These are phyloP conservation scores for Stegastes partitus DNA, from an alignment of 2,113 vertebrate genomes.

Conservation along the genomic window DNA sequence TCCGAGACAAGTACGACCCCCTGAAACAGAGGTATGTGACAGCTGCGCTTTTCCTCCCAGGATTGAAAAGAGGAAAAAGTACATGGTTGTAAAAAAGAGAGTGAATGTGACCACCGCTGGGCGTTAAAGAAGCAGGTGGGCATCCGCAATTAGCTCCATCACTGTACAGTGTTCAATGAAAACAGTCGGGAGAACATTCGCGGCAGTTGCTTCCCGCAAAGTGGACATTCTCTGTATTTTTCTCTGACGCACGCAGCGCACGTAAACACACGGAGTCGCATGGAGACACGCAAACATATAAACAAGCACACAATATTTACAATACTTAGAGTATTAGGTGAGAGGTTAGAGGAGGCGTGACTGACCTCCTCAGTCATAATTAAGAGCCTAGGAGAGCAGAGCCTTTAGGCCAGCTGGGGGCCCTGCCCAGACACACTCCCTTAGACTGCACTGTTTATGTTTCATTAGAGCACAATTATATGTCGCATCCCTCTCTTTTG, in stretches of 20 bases:
- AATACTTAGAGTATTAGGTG: slow-evolving; percentile 73
- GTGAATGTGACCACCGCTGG: slow-evolving; percentile 33
- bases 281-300: slow-evolving; percentile 46
- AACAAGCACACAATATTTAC: slow-evolving; percentile 69
- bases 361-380: slow-evolving; percentile 79
- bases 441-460: slow-evolving; percentile 80
- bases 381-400: slow-evolving; percentile 79
- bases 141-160: slow-evolving; percentile 24
- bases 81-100: slow-evolving; percentile 45
- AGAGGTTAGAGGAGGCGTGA: slow-evolving; percentile 69
- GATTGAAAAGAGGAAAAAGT: slow-evolving; percentile 30
- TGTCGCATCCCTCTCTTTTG: slow-evolving; percentile 65
- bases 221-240: slow-evolving; percentile 56
- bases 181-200: slow-evolving; percentile 18
- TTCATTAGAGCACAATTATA: slow-evolving; percentile 82
- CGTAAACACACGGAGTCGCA: slow-evolving; percentile 48
- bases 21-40: slow-evolving; percentile 40
- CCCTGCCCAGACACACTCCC: slow-evolving; percentile 78
- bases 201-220: slow-evolving; percentile 52
- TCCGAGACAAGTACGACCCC: slow-evolving; percentile 42
- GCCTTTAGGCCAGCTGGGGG: slow-evolving; percentile 71
- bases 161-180: slow-evolving; percentile 24
- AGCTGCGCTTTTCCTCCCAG: slow-evolving; percentile 50
- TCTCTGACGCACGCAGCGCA: slow-evolving; percentile 65
- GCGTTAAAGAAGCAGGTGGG: slow-evolving; percentile 50